These are phyloP conservation scores for Sebastes iracundus DNA, from an alignment of 2,797 vertebrate species.

Conservation along the genomic window DNA sequence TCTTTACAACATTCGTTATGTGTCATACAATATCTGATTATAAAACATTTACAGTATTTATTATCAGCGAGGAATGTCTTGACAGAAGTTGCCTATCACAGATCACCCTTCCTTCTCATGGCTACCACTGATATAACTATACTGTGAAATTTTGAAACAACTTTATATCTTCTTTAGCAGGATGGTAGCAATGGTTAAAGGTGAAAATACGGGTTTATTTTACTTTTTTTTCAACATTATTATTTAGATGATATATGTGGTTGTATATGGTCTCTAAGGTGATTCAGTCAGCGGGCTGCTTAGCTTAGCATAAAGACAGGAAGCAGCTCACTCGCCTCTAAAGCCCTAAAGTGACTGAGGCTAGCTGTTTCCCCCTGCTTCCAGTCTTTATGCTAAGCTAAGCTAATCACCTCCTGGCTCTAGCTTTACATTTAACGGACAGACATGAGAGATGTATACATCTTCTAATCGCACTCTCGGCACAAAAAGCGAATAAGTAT, in stretches of 20 bases:
- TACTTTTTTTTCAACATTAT: not conserved
- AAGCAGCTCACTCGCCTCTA: not conserved
- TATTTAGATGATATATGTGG: not conserved
- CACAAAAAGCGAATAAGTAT: not conserved
- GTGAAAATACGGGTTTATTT: not conserved
- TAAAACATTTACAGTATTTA: not conserved
- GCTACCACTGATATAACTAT: not conserved
- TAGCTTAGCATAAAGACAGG: not conserved
- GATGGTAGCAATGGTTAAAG: not conserved
- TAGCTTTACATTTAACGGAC: not conserved
- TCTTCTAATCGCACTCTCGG: not conserved
- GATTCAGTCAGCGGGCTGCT: not conserved
- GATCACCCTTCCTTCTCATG: slow-evolving; percentile 13
- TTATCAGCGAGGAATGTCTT: not conserved
- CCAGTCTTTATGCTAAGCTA: not conserved
- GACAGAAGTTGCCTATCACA: slow-evolving; percentile 62
- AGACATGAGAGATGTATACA: not conserved
- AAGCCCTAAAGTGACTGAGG: not conserved
- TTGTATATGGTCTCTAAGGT: not conserved
- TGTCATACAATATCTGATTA: not conserved
- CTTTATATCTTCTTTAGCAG: not conserved
- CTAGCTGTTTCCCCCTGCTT: not conserved
- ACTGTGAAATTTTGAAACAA: not conserved
- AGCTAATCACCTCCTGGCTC: not conserved
- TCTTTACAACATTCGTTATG: not conserved